These are phyloP conservation scores for Furcifer pardalis DNA, from an alignment of 2,797 vertebrate genomes.

Conservation along the genomic window DNA sequence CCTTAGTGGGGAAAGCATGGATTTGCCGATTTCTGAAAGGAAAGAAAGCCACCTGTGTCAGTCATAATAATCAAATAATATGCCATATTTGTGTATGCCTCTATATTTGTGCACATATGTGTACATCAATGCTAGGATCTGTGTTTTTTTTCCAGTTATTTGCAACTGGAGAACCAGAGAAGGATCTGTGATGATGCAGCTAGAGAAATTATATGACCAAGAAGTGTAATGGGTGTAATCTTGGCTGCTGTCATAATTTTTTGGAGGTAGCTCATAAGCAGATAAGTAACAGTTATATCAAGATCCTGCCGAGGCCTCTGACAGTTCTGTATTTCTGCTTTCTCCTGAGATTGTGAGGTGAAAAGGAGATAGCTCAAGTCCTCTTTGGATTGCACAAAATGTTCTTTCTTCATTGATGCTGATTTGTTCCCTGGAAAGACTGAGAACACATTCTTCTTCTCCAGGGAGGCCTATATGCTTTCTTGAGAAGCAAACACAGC, in stretches of 20 bases:
- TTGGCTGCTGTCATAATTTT: not conserved
- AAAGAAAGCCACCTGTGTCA: not conserved
- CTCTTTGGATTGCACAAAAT: not conserved
- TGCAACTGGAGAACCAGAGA: not conserved
- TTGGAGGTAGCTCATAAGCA: not conserved
- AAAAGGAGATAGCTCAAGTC: not conserved
- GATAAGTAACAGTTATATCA: not conserved
- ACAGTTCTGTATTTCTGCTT: not conserved
- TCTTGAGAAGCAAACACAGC: not conserved
- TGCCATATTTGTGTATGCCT: not conserved
- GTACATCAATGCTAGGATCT: not conserved
- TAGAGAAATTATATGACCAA: not conserved
- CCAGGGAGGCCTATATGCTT: not conserved
- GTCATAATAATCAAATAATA: not conserved
- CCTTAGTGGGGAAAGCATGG: slow-evolving; percentile 78
- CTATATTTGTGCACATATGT: not conserved
- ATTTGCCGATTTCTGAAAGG: slow-evolving; percentile 73
- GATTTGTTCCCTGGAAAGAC: not conserved
- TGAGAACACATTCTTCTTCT: not conserved
- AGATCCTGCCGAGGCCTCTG: not conserved
- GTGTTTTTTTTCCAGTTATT: not conserved
- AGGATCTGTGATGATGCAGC: not conserved
- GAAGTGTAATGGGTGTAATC: no score
- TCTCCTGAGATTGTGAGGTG: not conserved
- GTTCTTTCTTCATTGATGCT: not conserved